Evolutionary conservation across 2,888 invertebrate genomes (phyloP).

Genomic region (Sarcophaga caerulescens): DNA sequence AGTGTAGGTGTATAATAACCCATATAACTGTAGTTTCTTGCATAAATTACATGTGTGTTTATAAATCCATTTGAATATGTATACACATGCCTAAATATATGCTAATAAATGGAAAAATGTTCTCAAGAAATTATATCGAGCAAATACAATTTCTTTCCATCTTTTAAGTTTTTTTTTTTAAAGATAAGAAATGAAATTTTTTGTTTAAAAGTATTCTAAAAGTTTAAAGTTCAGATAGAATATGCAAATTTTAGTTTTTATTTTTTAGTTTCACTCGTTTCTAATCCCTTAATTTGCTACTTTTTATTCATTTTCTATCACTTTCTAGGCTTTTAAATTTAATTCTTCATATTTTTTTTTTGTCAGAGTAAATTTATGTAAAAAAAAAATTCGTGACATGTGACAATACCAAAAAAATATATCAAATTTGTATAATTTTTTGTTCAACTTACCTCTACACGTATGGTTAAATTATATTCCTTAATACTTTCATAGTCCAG

Average conservation of each 20-base stretch:
- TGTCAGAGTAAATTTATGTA: too few relatives aligned
- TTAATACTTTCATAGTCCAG: constrained; percentile 97
- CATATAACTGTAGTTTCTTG: neutral
- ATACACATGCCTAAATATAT: neutral
- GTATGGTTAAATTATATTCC: constrained; percentile 96
- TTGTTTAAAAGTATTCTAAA: too few relatives aligned
- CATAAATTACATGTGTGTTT: neutral
- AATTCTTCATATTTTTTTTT: too few relatives aligned
- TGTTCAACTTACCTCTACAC: constrained; percentile 90
- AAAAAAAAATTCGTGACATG: too few relatives aligned
- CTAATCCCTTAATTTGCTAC: too few relatives aligned
- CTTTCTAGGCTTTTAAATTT: too few relatives aligned
- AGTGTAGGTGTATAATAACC: neutral
- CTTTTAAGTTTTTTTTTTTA: too few relatives aligned
- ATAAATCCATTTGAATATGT: neutral
- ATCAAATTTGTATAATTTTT: neutral
- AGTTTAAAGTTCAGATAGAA: neutral
- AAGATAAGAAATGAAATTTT: too few relatives aligned
- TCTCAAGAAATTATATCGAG: too few relatives aligned
- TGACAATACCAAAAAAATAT: too few relatives aligned
- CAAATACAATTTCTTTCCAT: too few relatives aligned
- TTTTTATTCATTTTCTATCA: too few relatives aligned
- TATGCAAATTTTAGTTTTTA: neutral
- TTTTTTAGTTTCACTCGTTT: neutral
- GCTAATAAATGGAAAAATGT: neutral